Base-by-base conservation (phyloP, 2,888 invertebrate species). In the Oxycera nigricornis region DNA sequence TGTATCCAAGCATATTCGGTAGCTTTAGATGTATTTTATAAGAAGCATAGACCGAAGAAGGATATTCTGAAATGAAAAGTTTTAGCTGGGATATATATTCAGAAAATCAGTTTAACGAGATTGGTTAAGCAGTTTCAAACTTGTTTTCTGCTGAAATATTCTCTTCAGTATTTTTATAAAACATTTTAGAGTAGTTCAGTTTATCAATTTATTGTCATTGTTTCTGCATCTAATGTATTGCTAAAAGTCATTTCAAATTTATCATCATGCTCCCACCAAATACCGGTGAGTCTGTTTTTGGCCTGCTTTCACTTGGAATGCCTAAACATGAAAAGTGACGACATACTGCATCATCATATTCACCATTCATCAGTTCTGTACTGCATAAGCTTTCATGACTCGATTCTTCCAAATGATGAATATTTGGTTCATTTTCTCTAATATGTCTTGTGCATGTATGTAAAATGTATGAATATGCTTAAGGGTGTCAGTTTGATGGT, bases 341-440 rank as follows among this genome's bases (percentile, higher is more conserved):
- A 46, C 46, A 14, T 46, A 17, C 14, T 46, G 46, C 46, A 46
- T 46, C 46, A 46, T 46, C 46, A 46, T 46, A 46, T 46, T 17
- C 46, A 46, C 4, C 46, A 46, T 14, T 46, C 46, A 11, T 46
- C 14, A 46, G 46, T 46, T n/a, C n/a, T 50, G 52, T 28, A 52
- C 68, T 30, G 20, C 50, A 50, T 50, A 28, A 68, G 68, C 61
- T 73, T 62, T 68, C 52, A 75, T 52, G 68, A 75, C 68, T 73
- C 70, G 68, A 68, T 73, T 73, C 62, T 73, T 68, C 52, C 61
- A 55, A 50, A 57, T 73, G 75, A 73, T 75, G 61, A 73, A 73
- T 75, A 73, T 75, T 75, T 68, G 75, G 73, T 75, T 67, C 73
- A 73, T 73, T 59, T 75, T 39, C 73, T 68, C 68, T 46, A 50